A percentile compares a stretch with the other conserved stretches of the same genome.
phyloP scores from a whole-genome alignment of 2,888 invertebrate genomes.

The Scaptomyza parva region DNA sequence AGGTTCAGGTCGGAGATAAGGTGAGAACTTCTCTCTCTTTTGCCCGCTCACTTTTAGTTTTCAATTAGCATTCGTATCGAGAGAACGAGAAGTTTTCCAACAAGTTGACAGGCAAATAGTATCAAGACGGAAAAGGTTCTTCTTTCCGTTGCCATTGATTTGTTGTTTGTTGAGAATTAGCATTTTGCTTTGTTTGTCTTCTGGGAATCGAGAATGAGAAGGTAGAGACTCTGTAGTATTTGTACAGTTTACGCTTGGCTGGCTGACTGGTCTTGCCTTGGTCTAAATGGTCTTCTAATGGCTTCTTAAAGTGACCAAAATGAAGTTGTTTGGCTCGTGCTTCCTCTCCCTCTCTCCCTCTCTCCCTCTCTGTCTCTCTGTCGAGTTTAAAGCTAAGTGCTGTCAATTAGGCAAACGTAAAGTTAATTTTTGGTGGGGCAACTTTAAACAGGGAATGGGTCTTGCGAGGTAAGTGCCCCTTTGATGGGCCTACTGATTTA shows the following conservation, averaged over 20 bases:
- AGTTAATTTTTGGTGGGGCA: conserved; percentile 5
- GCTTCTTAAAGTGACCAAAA: conserved; percentile 75
- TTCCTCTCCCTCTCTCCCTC: no score
- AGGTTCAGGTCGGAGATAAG: conserved; percentile 30
- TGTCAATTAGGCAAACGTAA: conserved; percentile 50
- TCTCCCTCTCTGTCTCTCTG: conserved; percentile 8
- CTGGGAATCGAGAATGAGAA: not conserved
- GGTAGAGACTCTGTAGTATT: conserved; percentile 39
- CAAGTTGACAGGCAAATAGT: conserved; percentile 59
- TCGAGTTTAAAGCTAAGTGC: conserved; percentile 44
- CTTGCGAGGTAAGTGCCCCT: not conserved
- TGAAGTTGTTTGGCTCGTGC: conserved; percentile 64
- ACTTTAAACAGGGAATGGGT: not conserved
- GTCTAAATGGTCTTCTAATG: conserved; percentile 55
- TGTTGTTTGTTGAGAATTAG: conserved; percentile 54
- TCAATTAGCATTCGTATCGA: conserved; percentile 57
- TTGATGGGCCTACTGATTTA: conserved; percentile 25
- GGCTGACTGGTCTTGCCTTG: conserved; percentile 53
- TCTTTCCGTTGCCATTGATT: conserved; percentile 50
- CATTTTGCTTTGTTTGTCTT: conserved; percentile 51
- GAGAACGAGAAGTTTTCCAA: conserved; percentile 25
- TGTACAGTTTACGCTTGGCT: conserved; percentile 68
- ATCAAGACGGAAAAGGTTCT: conserved; percentile 38
- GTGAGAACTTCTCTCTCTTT: conserved; percentile 27
- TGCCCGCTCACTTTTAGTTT: conserved; percentile 9